A percentile compares a stretch with the other conserved stretches of the same genome.
Evolutionary conservation across 2,797 vertebrate species (phyloP).

Genomic region (Gadopsis bispinosus): DNA sequence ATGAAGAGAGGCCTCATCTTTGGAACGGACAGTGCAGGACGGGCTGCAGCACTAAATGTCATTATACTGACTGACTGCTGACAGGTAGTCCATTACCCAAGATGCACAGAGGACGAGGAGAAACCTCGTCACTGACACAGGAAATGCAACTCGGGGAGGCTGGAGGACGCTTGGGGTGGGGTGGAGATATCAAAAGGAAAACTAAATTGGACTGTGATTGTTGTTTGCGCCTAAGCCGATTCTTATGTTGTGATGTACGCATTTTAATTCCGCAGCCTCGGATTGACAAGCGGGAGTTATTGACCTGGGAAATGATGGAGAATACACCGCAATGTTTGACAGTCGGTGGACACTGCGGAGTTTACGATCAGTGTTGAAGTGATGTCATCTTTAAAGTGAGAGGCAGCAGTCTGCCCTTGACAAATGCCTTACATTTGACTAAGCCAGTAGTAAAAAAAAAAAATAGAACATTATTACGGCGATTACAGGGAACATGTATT

Average conservation of each 20-base stretch:
- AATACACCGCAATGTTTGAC: not conserved
- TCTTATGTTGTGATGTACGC: slow-evolving; percentile 34
- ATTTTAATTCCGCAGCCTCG: slow-evolving; percentile 45
- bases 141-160: slow-evolving; percentile 58
- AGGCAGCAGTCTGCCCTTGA: slow-evolving; percentile 8
- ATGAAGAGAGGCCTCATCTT: slow-evolving; percentile 79
- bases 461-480: too few species aligned
- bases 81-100: slow-evolving; percentile 78
- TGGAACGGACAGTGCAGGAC: slow-evolving; percentile 57
- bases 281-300: slow-evolving; percentile 11
- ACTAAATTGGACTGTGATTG: slow-evolving; percentile 62
- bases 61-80: slow-evolving; percentile 78
- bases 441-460: not conserved
- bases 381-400: not conserved
- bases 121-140: slow-evolving; percentile 59
- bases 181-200: slow-evolving; percentile 61
- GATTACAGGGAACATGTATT: not conserved
- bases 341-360: not conserved
- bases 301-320: slow-evolving; percentile 45
- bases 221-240: slow-evolving; percentile 31
- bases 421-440: slow-evolving; percentile 4
- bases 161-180: slow-evolving; percentile 22
- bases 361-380: not conserved
- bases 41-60: slow-evolving; percentile 63
- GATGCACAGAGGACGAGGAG: slow-evolving; percentile 59